Evolutionary conservation across 1,140 invertebrate species (phyloP).

Genomic region (Carcinoscorpius rotundicauda): DNA sequence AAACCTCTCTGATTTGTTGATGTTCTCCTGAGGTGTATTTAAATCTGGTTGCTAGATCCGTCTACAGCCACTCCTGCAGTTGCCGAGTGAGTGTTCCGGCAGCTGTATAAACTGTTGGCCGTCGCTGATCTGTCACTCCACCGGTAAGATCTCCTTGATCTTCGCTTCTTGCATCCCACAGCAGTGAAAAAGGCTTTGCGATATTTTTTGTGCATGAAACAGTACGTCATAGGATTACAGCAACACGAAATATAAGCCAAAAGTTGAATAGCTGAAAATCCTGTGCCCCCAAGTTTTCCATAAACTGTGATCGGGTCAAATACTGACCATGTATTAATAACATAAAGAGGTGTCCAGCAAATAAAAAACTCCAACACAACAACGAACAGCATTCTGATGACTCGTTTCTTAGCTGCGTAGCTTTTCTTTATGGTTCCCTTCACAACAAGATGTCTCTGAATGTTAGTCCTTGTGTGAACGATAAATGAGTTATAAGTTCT

Average conservation of each 20-base stretch:
- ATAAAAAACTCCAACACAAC: slow-evolving; percentile 43
- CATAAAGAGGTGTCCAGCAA: slow-evolving; percentile 42
- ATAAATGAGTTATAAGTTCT: too few relatives aligned
- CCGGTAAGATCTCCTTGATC: slow-evolving; percentile 1
- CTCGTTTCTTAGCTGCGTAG: slow-evolving; percentile 30
- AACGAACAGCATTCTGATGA: slow-evolving; percentile 42
- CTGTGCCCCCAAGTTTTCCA: slow-evolving; percentile 16
- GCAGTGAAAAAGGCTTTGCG: slow-evolving; percentile 22
- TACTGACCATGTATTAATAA: slow-evolving; percentile 35
- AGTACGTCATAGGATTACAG: slow-evolving; percentile 43
- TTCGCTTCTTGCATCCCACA: slow-evolving; percentile 6
- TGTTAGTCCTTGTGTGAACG: not conserved
- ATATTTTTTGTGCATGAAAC: slow-evolving; percentile 42
- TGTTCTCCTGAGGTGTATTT: too few relatives aligned
- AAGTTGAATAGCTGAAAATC: slow-evolving; percentile 35
- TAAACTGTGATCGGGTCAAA: slow-evolving; percentile 31
- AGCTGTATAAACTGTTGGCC: slow-evolving; percentile 13
- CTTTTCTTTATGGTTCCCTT: slow-evolving; percentile 20
- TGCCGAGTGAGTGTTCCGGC: not conserved
- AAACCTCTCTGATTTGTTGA: too few relatives aligned
- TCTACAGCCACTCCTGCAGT: too few relatives aligned
- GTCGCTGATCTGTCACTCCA: slow-evolving; percentile 15
- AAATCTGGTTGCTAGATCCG: too few relatives aligned
- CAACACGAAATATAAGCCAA: slow-evolving; percentile 40
- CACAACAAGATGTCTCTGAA: not conserved